Conservation (phyloP, 2,113 vertebrate genomes). For the Solea senegalensis region DNA sequence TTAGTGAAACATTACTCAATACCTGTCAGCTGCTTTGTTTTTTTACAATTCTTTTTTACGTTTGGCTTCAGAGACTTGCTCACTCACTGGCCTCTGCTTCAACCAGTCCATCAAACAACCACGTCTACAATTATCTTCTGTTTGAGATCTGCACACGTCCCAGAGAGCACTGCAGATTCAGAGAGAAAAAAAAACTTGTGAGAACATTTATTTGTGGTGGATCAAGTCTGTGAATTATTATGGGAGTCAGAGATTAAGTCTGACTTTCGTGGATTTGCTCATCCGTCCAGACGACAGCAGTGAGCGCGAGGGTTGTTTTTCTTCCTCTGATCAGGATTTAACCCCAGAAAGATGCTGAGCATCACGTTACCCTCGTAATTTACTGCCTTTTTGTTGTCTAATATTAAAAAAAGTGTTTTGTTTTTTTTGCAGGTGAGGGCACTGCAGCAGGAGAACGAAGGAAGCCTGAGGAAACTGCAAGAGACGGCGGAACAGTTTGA, state of each 20-base stretch:
- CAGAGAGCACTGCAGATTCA: constrained; percentile 13
- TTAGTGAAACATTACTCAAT: constrained; percentile 36
- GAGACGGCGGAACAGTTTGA: constrained; percentile 79
- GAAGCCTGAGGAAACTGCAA: constrained; percentile 73
- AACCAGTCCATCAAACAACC: constrained; percentile 54
- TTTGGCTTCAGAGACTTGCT: constrained; percentile 40
- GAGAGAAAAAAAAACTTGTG: constrained; percentile 16
- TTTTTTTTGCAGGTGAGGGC: constrained; percentile 45
- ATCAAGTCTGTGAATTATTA: constrained; percentile 21
- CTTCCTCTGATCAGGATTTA: background rate
- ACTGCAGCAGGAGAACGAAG: constrained; percentile 68
- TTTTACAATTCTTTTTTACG: constrained; percentile 21
- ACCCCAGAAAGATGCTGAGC: background rate
- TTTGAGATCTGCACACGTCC: constrained; percentile 24
- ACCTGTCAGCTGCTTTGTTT: constrained; percentile 19
- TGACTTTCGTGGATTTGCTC: background rate
- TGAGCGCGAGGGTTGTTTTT: background rate
- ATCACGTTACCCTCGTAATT: background rate
- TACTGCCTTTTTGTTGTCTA: constrained; percentile 9
- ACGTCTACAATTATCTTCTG: constrained; percentile 30
- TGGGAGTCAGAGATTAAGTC: background rate
- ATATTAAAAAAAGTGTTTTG: background rate
- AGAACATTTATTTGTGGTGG: constrained; percentile 33
- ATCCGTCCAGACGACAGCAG: constrained; percentile 30
- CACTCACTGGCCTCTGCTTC: constrained; percentile 32